Evolutionary conservation across 2,888 invertebrate species (phyloP), one percentile per base, ranked within the genome.

Genomic region (Catonia carolina): DNA sequence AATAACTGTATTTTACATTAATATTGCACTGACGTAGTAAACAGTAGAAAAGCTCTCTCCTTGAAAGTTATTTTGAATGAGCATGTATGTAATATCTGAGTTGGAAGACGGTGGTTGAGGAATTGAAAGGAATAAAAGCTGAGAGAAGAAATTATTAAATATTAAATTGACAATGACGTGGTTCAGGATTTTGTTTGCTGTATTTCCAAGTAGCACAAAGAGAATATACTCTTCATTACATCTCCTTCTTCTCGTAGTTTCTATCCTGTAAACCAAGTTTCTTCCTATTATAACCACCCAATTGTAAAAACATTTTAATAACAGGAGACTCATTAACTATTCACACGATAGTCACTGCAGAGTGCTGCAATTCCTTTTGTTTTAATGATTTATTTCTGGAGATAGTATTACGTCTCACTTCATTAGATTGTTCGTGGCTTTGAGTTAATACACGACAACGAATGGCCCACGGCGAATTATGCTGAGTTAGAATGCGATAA

Each of bases 71-170:
- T 27, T 4, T 27, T 27, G 27, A 27, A 8, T 27, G 27, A 27
- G 8, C 27, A 8, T 6, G 27, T 27, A 27, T 27, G 8, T 6
- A 27, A 27, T 8, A 27, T 27, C 8, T 6, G 27, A 8, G 4
- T 27, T 27, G 8, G 27, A n/a, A n/a, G n/a, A n/a, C n/a, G n/a
- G n/a, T n/a, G n/a, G n/a, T 12, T 41, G 2, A 18, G 41, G 22
- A 45, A 45, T 45, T 45, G 45, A 45, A 45, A 45, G 10, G 45
- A 22, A 45, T 14, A 27, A 14, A 12, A 27, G 22, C 45, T 22
- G 45, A 12, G 45, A 2, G 41, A 17, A 41, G n/a, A 45, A 45
- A 22, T 45, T 45, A 45, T 45, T 45, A 45, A 45, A 45, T 45
- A 22, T 23, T 45, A n/a, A 45, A 45, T 45, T 45, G 45, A 45